These are phyloP conservation scores for Cettia cetti DNA, from an alignment of 2,113 vertebrate genomes.

Conservation along the genomic window DNA sequence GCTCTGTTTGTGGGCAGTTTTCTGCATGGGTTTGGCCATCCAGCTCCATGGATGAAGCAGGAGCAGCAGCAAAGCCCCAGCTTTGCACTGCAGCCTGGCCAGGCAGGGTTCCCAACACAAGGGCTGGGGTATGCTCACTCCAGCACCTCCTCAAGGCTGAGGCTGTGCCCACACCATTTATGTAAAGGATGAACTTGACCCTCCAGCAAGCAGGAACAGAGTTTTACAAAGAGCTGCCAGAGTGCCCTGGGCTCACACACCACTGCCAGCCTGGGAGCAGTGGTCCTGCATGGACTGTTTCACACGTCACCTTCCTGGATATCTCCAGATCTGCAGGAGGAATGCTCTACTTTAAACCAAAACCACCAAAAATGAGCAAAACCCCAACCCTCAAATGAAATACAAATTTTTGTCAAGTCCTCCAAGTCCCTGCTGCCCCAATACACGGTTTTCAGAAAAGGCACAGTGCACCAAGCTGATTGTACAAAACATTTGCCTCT, in stretches of 20 bases:
- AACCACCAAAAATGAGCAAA: not conserved
- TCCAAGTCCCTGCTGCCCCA: not conserved
- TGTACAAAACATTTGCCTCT: not conserved
- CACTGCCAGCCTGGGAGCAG: not conserved
- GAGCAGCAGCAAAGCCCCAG: not conserved
- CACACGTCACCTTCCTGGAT: fast-evolving
- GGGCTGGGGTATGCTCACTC: fast-evolving
- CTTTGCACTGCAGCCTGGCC: not conserved
- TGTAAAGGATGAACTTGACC: not conserved
- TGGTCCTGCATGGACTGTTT: not conserved
- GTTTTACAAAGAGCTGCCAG: not conserved
- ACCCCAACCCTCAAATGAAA: not conserved
- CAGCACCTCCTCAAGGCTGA: not conserved
- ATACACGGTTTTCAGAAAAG: not conserved
- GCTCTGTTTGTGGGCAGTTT: not conserved
- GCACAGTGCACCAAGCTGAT: fast-evolving
- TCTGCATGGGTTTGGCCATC: not conserved
- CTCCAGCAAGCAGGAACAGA: not conserved
- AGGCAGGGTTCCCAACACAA: not conserved
- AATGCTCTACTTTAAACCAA: not conserved
- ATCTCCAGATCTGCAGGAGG: not conserved
- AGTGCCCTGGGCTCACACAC: not conserved
- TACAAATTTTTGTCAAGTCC: not conserved
- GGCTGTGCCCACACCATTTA: not conserved
- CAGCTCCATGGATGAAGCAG: not conserved